phyloP scores from a whole-genome alignment of 2,888 invertebrate species.

The Phyllotreta cruciferae region DNA sequence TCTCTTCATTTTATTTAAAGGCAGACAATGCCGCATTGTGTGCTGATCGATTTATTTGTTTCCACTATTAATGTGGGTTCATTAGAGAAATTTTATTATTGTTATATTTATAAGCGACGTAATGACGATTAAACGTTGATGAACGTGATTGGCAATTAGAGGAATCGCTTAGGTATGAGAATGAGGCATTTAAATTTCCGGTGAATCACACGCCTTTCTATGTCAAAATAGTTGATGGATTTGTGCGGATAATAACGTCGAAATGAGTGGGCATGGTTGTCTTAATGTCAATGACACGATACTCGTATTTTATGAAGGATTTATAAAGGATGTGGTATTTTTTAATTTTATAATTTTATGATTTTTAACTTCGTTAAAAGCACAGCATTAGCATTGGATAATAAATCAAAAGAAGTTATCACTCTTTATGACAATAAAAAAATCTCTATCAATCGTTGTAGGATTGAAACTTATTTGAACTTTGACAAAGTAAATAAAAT shows the following conservation, averaged over 20 bases:
- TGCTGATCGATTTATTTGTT: conserved; percentile 24
- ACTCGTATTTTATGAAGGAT: too few species aligned
- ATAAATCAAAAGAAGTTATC: too few species aligned
- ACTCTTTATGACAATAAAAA: too few species aligned
- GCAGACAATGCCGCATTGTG: conserved; percentile 24
- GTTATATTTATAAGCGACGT: conserved; percentile 1
- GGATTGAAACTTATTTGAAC: too few species aligned
- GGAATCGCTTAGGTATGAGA: conserved; percentile 1
- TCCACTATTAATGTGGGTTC: conserved; percentile 8
- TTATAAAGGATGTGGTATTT: too few species aligned
- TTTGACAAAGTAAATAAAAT: too few species aligned
- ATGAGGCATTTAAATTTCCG: conserved; percentile 11
- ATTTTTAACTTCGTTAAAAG: too few species aligned
- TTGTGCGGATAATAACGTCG: background rate
- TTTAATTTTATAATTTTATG: too few species aligned
- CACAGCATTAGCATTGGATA: too few species aligned
- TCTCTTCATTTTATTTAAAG: conserved; percentile 18
- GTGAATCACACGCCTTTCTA: conserved; percentile 6
- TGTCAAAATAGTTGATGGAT: background rate
- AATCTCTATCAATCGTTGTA: too few species aligned
- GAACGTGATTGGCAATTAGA: conserved; percentile 9
- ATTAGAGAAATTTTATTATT: conserved; percentile 15
- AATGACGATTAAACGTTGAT: conserved; percentile 7
- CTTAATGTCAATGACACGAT: too few species aligned
- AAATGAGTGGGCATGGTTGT: too few species aligned